Evolutionary conservation across 2,113 vertebrate genomes (phyloP).

Genomic region (Tachuris rubrigastra): DNA sequence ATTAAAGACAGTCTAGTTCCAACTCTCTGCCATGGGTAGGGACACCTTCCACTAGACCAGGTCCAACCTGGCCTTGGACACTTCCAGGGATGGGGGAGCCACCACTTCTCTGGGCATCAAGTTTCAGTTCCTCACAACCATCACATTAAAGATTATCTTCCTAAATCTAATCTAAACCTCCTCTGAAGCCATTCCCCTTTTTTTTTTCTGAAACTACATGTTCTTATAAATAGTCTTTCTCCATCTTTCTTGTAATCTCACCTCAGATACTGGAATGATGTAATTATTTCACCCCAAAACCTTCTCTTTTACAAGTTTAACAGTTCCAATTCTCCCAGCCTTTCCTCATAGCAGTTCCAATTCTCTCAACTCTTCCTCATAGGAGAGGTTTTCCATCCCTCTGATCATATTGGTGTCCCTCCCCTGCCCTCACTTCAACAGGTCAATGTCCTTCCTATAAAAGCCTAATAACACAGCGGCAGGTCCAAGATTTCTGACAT

Average conservation of each 20-base stretch:
- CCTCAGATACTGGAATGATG: not conserved
- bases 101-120: not conserved
- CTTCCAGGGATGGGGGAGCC: not conserved
- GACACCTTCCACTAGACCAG: not conserved
- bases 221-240: not conserved
- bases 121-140: not conserved
- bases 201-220: not conserved
- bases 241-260: not conserved
- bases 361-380: not conserved
- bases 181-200: not conserved
- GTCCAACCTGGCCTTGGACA: not conserved
- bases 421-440: not conserved
- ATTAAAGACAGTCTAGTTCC: not conserved
- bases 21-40: not conserved
- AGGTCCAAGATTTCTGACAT: not conserved
- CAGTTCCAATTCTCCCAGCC: not conserved
- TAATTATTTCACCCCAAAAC: not conserved
- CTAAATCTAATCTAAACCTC: not conserved
- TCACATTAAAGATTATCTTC: not conserved
- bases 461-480: not conserved
- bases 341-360: not conserved
- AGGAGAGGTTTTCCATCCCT: not conserved
- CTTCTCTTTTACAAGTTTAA: not conserved
- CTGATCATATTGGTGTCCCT: not conserved
- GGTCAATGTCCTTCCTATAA: not conserved